phyloP scores from a whole-genome alignment of 2,113 vertebrate genomes.

The Hypocryptadius cinnamomeus region DNA sequence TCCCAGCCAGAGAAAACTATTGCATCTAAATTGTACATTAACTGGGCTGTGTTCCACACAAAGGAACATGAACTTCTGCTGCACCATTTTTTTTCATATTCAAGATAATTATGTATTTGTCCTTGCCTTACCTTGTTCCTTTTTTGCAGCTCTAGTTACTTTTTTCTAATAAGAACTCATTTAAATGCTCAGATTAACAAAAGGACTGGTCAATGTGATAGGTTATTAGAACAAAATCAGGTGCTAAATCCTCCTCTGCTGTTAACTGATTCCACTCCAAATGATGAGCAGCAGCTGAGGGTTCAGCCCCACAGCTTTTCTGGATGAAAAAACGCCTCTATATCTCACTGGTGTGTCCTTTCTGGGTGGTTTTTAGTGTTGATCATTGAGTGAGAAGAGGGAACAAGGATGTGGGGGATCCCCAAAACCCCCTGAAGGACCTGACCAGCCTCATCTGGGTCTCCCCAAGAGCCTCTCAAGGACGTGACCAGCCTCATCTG shows the following conservation, averaged over 20 bases:
- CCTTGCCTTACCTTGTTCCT: slow-evolving; percentile 52
- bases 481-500: not conserved
- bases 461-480: too few relatives aligned
- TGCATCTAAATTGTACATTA: slow-evolving; percentile 65
- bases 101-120: slow-evolving; percentile 61
- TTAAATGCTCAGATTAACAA: slow-evolving; percentile 37
- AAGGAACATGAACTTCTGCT: slow-evolving; percentile 36
- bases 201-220: slow-evolving; percentile 1
- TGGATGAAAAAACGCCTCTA: not conserved
- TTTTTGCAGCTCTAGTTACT: slow-evolving; percentile 26
- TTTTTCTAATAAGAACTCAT: slow-evolving; percentile 1
- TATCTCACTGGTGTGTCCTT: not conserved
- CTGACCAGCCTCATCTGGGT: not conserved
- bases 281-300: not conserved
- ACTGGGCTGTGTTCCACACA: slow-evolving; percentile 26
- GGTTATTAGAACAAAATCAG: not conserved
- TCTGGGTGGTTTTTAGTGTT: not conserved
- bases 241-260: not conserved
- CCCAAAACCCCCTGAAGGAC: not conserved
- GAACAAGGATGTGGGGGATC: fast-evolving
- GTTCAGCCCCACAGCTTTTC: not conserved
- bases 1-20: slow-evolving; percentile 44
- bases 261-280: not conserved
- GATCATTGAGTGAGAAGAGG: not conserved
- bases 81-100: not conserved